These are phyloP conservation scores for Hybos culiciformis DNA, from an alignment of 2,888 invertebrate genomes.

Conservation along the genomic window DNA sequence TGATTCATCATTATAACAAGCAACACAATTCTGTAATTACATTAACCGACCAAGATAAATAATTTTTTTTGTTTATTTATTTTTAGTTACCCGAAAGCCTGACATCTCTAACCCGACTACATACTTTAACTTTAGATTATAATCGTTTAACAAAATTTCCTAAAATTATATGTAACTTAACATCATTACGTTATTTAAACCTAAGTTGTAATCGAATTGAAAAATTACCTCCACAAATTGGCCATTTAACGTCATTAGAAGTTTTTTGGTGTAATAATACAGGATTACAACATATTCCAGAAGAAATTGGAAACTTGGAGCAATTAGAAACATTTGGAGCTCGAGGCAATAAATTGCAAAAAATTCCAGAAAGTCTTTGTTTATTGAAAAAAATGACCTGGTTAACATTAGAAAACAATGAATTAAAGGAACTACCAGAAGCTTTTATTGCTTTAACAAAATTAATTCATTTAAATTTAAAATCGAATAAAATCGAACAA, in stretches of 20 bases:
- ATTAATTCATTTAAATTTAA: conserved; percentile 49
- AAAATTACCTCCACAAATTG: conserved; percentile 44
- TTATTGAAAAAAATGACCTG: conserved; percentile 45
- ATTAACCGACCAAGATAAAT: neutral
- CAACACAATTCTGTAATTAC: too few species aligned
- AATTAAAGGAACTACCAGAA: conserved; percentile 40
- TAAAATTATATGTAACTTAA: conserved; percentile 43
- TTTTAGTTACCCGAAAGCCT: conserved; percentile 37
- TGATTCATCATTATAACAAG: too few species aligned
- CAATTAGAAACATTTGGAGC: conserved; percentile 52
- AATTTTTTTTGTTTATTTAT: conserved; percentile 1
- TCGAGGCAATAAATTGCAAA: conserved; percentile 45
- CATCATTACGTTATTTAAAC: conserved; percentile 46
- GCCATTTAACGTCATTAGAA: conserved; percentile 44
- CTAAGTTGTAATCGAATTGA: conserved; percentile 51
- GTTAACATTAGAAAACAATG: conserved; percentile 51
- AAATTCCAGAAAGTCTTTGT: conserved; percentile 45
- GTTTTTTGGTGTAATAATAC: conserved; percentile 54
- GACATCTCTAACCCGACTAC: conserved; percentile 41
- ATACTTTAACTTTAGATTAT: conserved; percentile 50
- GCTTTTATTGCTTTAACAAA: conserved; percentile 40
- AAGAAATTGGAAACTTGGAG: conserved; percentile 45
- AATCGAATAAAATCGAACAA: conserved; percentile 40
- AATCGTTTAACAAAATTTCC: conserved; percentile 49
- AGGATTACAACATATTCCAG: conserved; percentile 42